Conservation (phyloP, 2,797 vertebrate genomes). For the Rhadinocentrus ornatus region DNA sequence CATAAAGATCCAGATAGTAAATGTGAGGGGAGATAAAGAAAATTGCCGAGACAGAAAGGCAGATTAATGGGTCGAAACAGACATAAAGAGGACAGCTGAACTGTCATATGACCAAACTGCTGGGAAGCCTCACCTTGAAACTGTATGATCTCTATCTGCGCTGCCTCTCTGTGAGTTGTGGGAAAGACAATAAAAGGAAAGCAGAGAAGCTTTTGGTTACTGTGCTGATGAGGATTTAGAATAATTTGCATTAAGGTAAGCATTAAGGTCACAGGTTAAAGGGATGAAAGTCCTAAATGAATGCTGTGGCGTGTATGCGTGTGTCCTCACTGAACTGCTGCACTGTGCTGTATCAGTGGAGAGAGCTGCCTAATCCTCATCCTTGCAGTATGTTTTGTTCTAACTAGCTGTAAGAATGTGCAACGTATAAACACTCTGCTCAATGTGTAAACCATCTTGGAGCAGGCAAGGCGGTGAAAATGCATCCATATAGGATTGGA, state of each 20-base stretch:
- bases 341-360: constrained; percentile 6
- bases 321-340: not conserved
- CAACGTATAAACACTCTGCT: constrained; percentile 58
- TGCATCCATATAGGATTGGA: constrained; percentile 16
- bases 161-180: constrained; percentile 31
- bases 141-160: constrained; percentile 50
- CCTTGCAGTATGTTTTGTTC: constrained; percentile 51
- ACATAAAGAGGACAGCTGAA: constrained; percentile 28
- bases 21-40: constrained; percentile 62
- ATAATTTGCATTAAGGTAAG: constrained; percentile 21
- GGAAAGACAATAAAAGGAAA: constrained; percentile 11
- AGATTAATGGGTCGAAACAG: constrained; percentile 53
- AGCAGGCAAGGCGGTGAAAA: constrained; percentile 13
- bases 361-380: constrained; percentile 10
- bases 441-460: constrained; percentile 65
- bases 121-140: constrained; percentile 65
- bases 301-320: constrained; percentile 3
- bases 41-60: constrained; percentile 54
- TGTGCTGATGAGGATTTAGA: not conserved
- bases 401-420: constrained; percentile 63
- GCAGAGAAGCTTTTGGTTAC: not conserved
- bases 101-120: constrained; percentile 56
- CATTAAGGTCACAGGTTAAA: constrained; percentile 41
- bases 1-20: constrained; percentile 35
- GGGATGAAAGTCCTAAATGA: constrained; percentile 31